Base-by-base conservation (phyloP, 2,113 vertebrate genomes). In the Gyps fulvus region DNA sequence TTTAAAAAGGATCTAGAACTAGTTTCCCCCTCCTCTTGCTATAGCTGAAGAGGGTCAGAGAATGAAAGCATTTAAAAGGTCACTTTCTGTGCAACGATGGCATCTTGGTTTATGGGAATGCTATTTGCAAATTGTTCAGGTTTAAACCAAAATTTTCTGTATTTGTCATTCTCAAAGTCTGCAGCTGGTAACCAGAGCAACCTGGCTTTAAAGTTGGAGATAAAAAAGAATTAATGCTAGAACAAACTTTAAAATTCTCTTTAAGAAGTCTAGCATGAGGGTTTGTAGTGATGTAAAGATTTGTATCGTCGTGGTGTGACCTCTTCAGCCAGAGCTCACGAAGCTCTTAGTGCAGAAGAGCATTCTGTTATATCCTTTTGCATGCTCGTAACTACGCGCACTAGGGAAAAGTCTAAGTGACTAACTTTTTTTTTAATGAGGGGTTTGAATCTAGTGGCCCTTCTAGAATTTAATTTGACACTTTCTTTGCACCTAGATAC, bases 361-460 rank as follows among this genome's bases (percentile, higher is more conserved):
- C 16, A 15, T 86, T 83, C 32, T 73, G 16, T 43, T 66, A 0
- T 3, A 20, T 55, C 40, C 49, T 38, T 66, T 69, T 69, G 12
- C 32, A 25, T n/a, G 36, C 42, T 93, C 23, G 1, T 26, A 49
- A 16, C 70, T 67, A 6, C 1, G 0, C 12, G 12, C 3, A 0
- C 16, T 10, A 43, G 29, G 26, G 47, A 54, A 43, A 67, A 78
- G 20, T 11, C 23, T 29, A 20, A 67, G 36, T 42, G 15, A 13
- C 38, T 55, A 13, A 61, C 2, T 52, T 16, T 22, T 15, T 45
- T 58, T 61, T 49, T 31, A 80, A 34, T 12, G 21, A n/a, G 54
- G 79, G 7, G 10, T 42, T 93, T 74, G 11, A 34, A 21, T 82
- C 42, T 26, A 17, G 14, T 29, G 22, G 13, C 29, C 25, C 18